Base-by-base conservation (phyloP, 1,140 invertebrate genomes). In the Aradophagus sp. region DNA sequence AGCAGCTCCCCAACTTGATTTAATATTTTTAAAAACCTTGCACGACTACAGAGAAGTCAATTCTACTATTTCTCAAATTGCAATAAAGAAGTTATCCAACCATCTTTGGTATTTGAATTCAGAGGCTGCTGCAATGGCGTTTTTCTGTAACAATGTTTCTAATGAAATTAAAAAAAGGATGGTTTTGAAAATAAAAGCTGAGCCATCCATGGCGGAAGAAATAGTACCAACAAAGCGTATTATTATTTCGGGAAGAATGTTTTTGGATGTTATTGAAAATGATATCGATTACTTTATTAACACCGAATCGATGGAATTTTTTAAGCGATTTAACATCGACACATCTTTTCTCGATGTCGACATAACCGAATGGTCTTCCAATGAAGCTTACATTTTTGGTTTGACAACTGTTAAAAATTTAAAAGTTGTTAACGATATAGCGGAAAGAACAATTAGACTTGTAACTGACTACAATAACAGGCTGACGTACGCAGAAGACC, bases 281-380 rank as follows among this genome's bases (percentile, higher is more conserved):
- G 56, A 77, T 17, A 67, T 77, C 17, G 66, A 75, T 65, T 42
- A 50, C 32, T 75, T 77, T 32, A 58, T 75, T 13, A 65, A 27
- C 15, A 13, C 52, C 2, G 32, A 73, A 55, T 61, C 70, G 5
- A 44, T 53, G 8, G 38, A 29, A 41, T 55, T 75, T 59, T 61
- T 77, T 67, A 17, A 50, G n/a, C 6, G 62, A 35, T 41, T 74
- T 66, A 53, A 65, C 20, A 45, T 53, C 11, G 10, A 62, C 10
- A 52, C 36, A 6, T 48, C 56, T 14, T 50, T 61, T 34, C 29
- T 48, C 38, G 26, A 70, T 11, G 16, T 56, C 2, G 58, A 74
- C 16, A 31, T 45, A 50, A 41, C 19, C 6, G 42, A 52, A 23
- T 76, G 71, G 63, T n/a, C 14, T 48, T 27, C 44, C 7, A 59